Base-by-base conservation (phyloP, 2,888 invertebrate species). In the Nasonovia ribisnigri region DNA sequence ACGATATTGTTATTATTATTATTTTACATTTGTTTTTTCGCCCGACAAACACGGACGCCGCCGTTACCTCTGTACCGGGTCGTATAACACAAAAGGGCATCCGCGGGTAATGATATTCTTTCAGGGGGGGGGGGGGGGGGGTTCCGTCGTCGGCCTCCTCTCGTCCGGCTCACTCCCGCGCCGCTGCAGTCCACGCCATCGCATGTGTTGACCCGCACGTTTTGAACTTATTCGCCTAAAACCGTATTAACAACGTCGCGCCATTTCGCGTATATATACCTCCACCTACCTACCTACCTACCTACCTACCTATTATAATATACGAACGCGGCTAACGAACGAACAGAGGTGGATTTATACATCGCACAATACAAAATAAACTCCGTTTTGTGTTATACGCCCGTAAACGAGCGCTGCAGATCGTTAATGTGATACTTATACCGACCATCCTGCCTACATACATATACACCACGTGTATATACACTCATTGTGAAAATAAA, bases 151-250 rank as follows among this genome's bases (percentile, higher is more conserved):
- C 84, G 29, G 24, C 54, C 91, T 42, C 51, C 43, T 29, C 48
- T 8, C 57, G 3, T 54, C 29, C 48, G 1, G 51, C 16, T 20
- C 36, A 8, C n/a, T 8, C 13, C 57, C 46, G 24, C 36, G 0
- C 26, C 26, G 26, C 20, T 8, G 24, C n/a, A 24, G 26, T 36
- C 84, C 43, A 48, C 90, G 8, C 46, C 26, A 0, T 29, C 60
- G n/a, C 90, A n/a, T 87, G 60, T 51, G 86, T 93, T 90, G 84
- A 93, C 93, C 90, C 36, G 86, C 93, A 90, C 93, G 90, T 93
- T 90, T 93, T 90, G 90, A 93, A 93, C 93, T 90, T 43, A 48
- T 93, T 93, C 93, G 84, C 93, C 90, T 90, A 86, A 93, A 93
- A 90, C 93, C 90, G 84, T 86, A 93, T 90, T 93, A 93, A 90